Base-by-base conservation (phyloP, 2,888 invertebrate genomes). In the Melieria omissa region DNA sequence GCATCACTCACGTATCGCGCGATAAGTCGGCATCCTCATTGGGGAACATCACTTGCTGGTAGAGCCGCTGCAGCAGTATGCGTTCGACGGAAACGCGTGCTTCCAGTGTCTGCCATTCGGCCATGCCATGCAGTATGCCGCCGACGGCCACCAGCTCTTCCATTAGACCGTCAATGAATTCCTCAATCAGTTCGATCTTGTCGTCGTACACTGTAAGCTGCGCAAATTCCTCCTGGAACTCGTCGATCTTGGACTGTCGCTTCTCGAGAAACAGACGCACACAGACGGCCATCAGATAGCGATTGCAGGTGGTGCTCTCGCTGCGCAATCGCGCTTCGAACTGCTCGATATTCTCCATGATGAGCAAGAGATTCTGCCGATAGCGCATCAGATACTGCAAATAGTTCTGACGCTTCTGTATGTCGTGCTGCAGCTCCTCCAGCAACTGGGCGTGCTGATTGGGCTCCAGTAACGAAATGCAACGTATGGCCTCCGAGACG, bases 11-110 rank as follows among this genome's bases (percentile, higher is more conserved):
- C 94, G 93, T 93, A 86, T 99, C 99, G 74, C 98, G 88, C 42
- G 94, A 92, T 75, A 96, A 90, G 88, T 99, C 99, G 0, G 95
- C 97, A 85, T 99, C 99, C 4, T 96, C 97, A 85, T 99, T 98
- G 6, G 99, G 99, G 88, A 97, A 98, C 86, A 99, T 90, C 63
- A 98, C 97, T 83, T 95, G 93, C 55, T 93, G 91, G 88, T 99
- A 99, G 69, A 99, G 93, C 45, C 94, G 90, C 65, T 95, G 94
- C 90, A 98, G 94, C 7, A 98, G 91, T n/a, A 93, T 92, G 62
- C 97, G 90, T 85, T 99, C 98, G 76, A 99, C 92, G 5, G 95
- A 94, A 73, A 92, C 88, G 80, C 93, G 92, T 0, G 94, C 95
- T 80, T 93, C 90, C 74, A 93, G 92, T 52, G 95, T 85, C 82